A percentile compares a stretch with the other conserved stretches of the same genome.
Conservation (phyloP, 1,140 invertebrate species). For the Dolichoris vasculosae region DNA sequence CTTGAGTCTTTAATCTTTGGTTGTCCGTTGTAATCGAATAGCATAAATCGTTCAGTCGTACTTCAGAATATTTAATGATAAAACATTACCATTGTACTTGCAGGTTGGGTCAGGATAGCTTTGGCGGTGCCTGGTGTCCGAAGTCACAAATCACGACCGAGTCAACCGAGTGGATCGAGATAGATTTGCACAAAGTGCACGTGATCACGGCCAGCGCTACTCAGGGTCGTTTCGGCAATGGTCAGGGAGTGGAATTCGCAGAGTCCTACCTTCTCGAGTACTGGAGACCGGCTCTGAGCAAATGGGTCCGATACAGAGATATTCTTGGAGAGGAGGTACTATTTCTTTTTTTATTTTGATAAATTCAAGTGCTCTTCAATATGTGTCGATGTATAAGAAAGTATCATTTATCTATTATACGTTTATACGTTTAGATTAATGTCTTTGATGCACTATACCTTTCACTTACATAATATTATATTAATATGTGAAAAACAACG, state of each 20-base stretch:
- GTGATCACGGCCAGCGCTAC: slow-evolving; percentile 87
- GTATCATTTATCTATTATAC: too few species aligned
- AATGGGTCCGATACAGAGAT: slow-evolving; percentile 84
- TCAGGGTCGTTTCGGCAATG: slow-evolving; percentile 90
- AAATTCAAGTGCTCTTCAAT: neutral
- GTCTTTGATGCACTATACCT: too few species aligned
- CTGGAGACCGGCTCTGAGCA: slow-evolving; percentile 80
- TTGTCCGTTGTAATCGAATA: neutral
- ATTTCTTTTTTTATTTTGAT: neutral
- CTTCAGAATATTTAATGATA: neutral
- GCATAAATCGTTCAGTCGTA: neutral
- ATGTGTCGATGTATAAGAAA: neutral
- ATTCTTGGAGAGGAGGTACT: slow-evolving; percentile 81
- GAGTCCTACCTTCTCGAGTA: slow-evolving; percentile 88
- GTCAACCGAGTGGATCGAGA: slow-evolving; percentile 85
- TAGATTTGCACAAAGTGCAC: slow-evolving; percentile 83
- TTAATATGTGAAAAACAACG: too few species aligned
- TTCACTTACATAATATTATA: too few species aligned
- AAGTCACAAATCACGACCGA: slow-evolving; percentile 82
- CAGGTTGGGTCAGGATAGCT: slow-evolving; percentile 84
- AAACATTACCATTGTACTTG: slow-evolving; percentile 60
- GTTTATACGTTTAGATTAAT: too few species aligned
- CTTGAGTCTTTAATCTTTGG: neutral
- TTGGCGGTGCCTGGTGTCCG: slow-evolving; percentile 92
- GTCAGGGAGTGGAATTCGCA: slow-evolving; percentile 86